Base-by-base conservation (phyloP, 2,888 invertebrate species). In the Lamellibrachia satsuma region DNA sequence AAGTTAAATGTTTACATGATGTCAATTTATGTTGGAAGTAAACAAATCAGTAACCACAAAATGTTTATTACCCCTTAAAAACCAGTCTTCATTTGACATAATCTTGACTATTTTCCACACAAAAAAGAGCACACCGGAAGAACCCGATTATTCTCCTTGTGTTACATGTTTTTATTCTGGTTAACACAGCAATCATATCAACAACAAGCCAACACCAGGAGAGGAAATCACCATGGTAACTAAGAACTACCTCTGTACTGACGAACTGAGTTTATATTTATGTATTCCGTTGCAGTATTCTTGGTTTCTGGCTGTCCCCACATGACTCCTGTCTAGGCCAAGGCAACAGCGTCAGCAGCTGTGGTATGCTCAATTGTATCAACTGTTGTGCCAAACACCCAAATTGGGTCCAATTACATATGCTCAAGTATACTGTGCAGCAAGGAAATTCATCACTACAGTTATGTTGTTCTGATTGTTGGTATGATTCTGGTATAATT, bases 181-280 rank as follows among this genome's bases (percentile, higher is more conserved):
- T 15, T 75, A 75, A 22, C 22, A 6, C 75, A 3, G 22, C 75
- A 75, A 8, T 57, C 22, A 22, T 75, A 75, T 75, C 75, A 75
- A 4, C 75, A 0, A 22, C 22, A 75, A 75, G 75, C 75, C 75
- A 75, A 75, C 22, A 22, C 75, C 4, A n/a, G 75, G 22, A 75
- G 75, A 75, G n/a, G 22, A 15, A 15, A 75, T 75, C 75, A 6
- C 22, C 75, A 75, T 75, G 75, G 75, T 22, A 75, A 75, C 75
- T 22, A 22, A 75, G 75, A 6, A 75, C 22, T n/a, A 75, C 15
- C 15, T 22, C 75, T 22, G 15, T 75, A 75, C 75, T 75, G 22
- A 22, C n/a, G 75, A 75, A 75, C 75, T 75, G 75, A 75, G 75
- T 15, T 75, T 75, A 75, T 75, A 75, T 75, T 75, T 75, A 75